These are phyloP conservation scores for Oikopleura dioica DNA, from an alignment of 23 tunicate genomes.

Conservation along the genomic window DNA sequence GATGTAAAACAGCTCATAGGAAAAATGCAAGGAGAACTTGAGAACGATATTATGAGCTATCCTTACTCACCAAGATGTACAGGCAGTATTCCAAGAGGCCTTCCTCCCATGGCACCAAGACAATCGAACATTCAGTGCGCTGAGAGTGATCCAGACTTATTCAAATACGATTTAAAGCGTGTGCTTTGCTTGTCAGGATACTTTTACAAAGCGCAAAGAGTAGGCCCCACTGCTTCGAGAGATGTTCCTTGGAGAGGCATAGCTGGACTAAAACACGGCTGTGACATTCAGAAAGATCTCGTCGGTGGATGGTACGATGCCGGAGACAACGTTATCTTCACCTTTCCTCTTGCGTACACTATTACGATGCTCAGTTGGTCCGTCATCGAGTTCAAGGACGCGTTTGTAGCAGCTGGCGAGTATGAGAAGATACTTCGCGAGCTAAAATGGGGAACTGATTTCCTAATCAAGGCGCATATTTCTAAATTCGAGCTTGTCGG, in stretches of 20 bases:
- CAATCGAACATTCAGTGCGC: background rate
- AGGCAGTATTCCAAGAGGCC: background rate
- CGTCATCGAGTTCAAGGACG: constrained; percentile 59
- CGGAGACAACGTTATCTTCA: constrained; percentile 67
- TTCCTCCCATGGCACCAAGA: background rate
- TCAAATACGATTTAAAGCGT: background rate
- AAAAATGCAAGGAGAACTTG: background rate
- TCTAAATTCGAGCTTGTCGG: constrained; percentile 3
- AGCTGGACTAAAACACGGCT: constrained; percentile 34
- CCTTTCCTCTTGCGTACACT: constrained; percentile 66
- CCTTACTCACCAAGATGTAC: background rate
- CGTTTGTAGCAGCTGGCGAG: constrained; percentile 53
- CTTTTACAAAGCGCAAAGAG: background rate
- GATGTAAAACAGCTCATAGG: background rate
- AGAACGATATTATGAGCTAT: background rate
- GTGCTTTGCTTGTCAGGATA: constrained; percentile 4
- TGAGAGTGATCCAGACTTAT: background rate
- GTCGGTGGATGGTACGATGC: constrained; percentile 73
- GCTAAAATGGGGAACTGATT: constrained; percentile 87
- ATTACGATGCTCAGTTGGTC: constrained; percentile 73
- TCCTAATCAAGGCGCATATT: constrained; percentile 27
- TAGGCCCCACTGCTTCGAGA: background rate
- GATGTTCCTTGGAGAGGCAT: constrained; percentile 7
- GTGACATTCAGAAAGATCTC: constrained; percentile 30
- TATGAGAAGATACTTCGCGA: constrained; percentile 31